Conservation (phyloP, 1,140 invertebrate genomes). For the Ceratitis capitata region DNA sequence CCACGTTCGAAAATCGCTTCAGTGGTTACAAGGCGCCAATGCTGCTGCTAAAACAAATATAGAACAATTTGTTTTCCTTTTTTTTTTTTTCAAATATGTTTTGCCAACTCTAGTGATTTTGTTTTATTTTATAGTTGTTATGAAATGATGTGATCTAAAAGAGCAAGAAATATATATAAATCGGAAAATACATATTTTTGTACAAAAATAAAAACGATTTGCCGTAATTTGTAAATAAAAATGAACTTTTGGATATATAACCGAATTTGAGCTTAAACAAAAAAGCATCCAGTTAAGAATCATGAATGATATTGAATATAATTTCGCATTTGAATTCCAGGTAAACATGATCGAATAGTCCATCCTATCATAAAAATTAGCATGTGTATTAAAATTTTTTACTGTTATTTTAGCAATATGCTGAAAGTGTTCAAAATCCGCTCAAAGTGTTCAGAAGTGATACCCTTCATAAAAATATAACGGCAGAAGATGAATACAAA, state of each 20-base stretch:
- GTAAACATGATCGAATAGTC: slow-evolving; percentile 61
- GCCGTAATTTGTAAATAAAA: background rate
- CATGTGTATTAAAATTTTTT: slow-evolving; percentile 21
- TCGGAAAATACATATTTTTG: too few species aligned
- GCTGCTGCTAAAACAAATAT: too few species aligned
- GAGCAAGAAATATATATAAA: too few species aligned
- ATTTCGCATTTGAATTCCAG: slow-evolving; percentile 72
- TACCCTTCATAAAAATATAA: slow-evolving; percentile 56
- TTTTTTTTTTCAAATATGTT: too few species aligned
- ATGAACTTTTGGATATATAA: background rate
- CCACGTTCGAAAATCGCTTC: too few species aligned
- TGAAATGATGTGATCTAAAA: too few species aligned
- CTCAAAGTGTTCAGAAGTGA: slow-evolving; percentile 65
- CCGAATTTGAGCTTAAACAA: background rate
- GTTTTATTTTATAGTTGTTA: too few species aligned
- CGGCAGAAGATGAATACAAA: slow-evolving; percentile 59
- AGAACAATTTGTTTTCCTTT: too few species aligned
- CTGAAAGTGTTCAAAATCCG: slow-evolving; percentile 65
- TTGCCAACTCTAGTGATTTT: too few species aligned
- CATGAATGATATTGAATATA: slow-evolving; percentile 65
- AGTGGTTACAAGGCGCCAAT: too few species aligned
- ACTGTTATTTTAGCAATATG: slow-evolving; percentile 59
- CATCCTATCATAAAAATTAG: background rate
- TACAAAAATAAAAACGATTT: too few species aligned
- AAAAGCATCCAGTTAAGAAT: background rate